phyloP scores from a whole-genome alignment of 2,888 invertebrate genomes.

The Dryomyza anilis region DNA sequence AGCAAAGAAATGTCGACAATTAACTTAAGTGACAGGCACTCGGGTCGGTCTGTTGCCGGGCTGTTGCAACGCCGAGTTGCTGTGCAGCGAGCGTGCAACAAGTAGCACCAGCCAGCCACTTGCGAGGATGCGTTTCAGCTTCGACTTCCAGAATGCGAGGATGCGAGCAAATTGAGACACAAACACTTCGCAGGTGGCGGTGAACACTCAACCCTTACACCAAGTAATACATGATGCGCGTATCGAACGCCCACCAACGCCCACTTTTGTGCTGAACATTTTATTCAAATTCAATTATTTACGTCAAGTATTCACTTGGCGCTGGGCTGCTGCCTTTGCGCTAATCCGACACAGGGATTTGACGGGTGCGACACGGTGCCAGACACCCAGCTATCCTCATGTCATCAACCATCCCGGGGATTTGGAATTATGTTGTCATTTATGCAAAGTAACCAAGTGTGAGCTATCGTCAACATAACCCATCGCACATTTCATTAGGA shows the following conservation, averaged over 20 bases:
- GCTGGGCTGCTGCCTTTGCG: neutral
- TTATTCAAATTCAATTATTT: too few species aligned
- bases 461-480: too few species aligned
- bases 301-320: neutral
- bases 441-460: neutral
- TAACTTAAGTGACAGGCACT: slow-evolving; percentile 30
- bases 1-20: slow-evolving; percentile 28
- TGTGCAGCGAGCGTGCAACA: slow-evolving; percentile 1
- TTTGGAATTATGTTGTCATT: neutral
- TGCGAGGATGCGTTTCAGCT: neutral
- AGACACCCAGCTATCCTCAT: neutral
- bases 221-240: neutral
- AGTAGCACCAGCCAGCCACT: neutral
- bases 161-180: neutral
- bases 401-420: neutral
- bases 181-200: too few species aligned
- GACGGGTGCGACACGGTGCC: slow-evolving; percentile 14
- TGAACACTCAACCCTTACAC: too few species aligned
- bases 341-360: neutral
- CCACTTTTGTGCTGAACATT: neutral
- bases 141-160: neutral
- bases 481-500: too few species aligned
- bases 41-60: neutral
- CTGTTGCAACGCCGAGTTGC: neutral
- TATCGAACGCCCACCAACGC: too few species aligned